A percentile compares a stretch with the other conserved stretches of the same genome.
phyloP scores from a whole-genome alignment of 2,888 invertebrate species.

The Luperina nickerlii region DNA sequence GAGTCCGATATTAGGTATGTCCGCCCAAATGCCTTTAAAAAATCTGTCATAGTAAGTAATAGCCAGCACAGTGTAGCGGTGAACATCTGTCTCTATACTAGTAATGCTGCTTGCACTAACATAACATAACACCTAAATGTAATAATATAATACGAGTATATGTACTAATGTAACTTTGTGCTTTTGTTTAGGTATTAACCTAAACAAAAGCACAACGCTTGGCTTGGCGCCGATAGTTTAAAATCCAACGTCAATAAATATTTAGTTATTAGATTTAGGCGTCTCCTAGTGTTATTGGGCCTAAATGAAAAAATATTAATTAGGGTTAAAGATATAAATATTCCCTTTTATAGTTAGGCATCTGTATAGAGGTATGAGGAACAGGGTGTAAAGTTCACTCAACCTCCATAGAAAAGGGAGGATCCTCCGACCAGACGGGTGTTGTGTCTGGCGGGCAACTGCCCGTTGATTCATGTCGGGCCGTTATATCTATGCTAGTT shows the following conservation, averaged over 20 bases:
- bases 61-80: background rate
- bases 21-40: background rate
- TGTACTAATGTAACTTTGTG: too few relatives aligned
- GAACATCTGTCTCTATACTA: background rate
- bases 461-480: too few relatives aligned
- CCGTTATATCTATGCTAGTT: too few relatives aligned
- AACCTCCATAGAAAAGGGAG: too few relatives aligned
- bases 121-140: too few relatives aligned
- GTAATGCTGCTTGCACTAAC: background rate
- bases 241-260: background rate
- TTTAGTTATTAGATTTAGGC: background rate
- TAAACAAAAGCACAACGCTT: background rate
- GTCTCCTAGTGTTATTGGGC: background rate
- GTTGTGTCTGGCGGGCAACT: too few relatives aligned
- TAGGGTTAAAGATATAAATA: background rate
- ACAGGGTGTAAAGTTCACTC: too few relatives aligned
- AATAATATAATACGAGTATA: too few relatives aligned
- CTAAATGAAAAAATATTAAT: background rate
- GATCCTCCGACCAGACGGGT: too few relatives aligned
- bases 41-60: too few relatives aligned
- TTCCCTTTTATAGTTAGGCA: background rate
- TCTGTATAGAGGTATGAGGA: too few relatives aligned
- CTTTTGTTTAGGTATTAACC: too few relatives aligned
- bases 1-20: background rate
- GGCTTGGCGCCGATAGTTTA: background rate